These are phyloP conservation scores for rabbit (Oryctolagus cuniculus) DNA, from an alignment of 2,113 vertebrate species.

Conservation along the genomic window mOryCun1.1 NC_091435.1:165294001-165294500, in stretches of 20 bases:
- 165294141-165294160: not conserved
- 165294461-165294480: not conserved
- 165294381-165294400: not conserved
- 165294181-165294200: conserved; percentile 30
- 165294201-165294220: not conserved
- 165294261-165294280: not conserved
- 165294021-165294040: not conserved
- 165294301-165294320: too few species aligned
- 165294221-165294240: not conserved
- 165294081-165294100: not conserved
- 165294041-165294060: too few species aligned
- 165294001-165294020: not conserved
- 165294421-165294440: not conserved
- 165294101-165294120: not conserved
- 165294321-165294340: too few species aligned
- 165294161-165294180: not conserved
- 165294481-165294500: too few species aligned
- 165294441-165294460: not conserved
- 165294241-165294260: not conserved
- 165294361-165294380: too few species aligned
- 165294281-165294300: too few species aligned
- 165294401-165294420: not conserved
- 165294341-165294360: too few species aligned
- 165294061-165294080: not conserved
- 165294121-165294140: not conserved